Percentiles rank a stretch among this genome's conserved stretches.
These are phyloP conservation scores for Graphium colonna DNA, from an alignment of 2,888 invertebrate genomes.

Conservation along the genomic window DNA sequence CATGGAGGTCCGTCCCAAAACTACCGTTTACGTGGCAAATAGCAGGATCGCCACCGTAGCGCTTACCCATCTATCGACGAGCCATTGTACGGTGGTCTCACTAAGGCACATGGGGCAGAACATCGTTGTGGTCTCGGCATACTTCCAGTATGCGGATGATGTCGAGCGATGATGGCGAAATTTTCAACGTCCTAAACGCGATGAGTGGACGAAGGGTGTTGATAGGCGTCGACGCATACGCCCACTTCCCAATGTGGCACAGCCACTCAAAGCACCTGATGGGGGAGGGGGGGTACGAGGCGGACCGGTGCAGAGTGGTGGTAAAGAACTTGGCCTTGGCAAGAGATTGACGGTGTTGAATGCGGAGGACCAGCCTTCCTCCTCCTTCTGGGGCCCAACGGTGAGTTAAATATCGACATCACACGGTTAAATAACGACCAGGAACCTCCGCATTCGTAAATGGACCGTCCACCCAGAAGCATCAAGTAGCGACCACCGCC, in stretches of 20 bases:
- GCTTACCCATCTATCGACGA: background rate
- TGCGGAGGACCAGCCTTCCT: background rate
- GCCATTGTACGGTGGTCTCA: background rate
- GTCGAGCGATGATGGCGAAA: background rate
- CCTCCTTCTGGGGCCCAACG: background rate
- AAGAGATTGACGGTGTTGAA: background rate
- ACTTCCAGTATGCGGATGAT: constrained; percentile 28
- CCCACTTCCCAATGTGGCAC: background rate
- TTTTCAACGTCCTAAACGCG: background rate
- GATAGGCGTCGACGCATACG: background rate
- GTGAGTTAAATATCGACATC: background rate
- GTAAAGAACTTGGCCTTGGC: background rate
- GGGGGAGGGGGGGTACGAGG: background rate
- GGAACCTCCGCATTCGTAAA: too few relatives aligned
- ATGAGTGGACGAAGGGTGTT: constrained; percentile 17
- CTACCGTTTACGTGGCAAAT: too few relatives aligned
- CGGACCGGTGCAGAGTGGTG: background rate
- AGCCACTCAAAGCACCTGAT: background rate
- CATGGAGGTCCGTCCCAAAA: too few relatives aligned
- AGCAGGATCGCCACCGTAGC: too few relatives aligned
- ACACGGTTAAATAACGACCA: background rate
- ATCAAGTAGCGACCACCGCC: background rate
- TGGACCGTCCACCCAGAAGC: background rate
- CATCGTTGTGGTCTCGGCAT: constrained; percentile 22
- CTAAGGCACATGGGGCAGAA: background rate